These are phyloP conservation scores for Proteles cristata DNA, from an alignment of 2,113 vertebrate species.

Conservation along the genomic window DNA sequence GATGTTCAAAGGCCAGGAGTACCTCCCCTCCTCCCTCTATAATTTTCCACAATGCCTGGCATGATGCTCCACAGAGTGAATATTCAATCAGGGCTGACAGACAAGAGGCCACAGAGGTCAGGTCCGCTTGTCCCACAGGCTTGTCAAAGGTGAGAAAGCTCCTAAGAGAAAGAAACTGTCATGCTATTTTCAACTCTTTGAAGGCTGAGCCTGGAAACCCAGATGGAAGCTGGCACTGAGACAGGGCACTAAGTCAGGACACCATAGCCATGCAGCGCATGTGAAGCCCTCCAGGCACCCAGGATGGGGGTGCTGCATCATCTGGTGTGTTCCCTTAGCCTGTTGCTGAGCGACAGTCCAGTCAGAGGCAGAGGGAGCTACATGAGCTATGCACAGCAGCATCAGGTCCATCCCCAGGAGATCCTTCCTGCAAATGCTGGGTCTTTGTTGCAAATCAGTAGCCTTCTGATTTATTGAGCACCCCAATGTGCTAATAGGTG, in stretches of 20 bases:
- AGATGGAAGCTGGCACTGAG: neutral
- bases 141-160: conserved; percentile 36
- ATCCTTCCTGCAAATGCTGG: neutral
- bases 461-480: neutral
- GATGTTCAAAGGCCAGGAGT: neutral
- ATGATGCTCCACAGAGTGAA: neutral
- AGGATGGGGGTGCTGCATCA: neutral
- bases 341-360: neutral
- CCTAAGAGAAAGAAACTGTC: conserved; percentile 17
- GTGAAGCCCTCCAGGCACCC: neutral
- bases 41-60: neutral
- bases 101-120: conserved; percentile 18
- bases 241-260: neutral
- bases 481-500: neutral
- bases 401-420: neutral
- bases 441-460: neutral
- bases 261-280: neutral
- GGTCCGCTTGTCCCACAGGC: neutral
- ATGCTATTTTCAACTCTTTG: conserved; percentile 42
- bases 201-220: neutral
- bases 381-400: neutral
- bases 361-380: neutral
- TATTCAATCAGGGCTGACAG: conserved; percentile 35
- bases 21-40: neutral
- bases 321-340: neutral